Conservation (phyloP, 2,797 vertebrate genomes). For the Gobionotothen gibberifrons region DNA sequence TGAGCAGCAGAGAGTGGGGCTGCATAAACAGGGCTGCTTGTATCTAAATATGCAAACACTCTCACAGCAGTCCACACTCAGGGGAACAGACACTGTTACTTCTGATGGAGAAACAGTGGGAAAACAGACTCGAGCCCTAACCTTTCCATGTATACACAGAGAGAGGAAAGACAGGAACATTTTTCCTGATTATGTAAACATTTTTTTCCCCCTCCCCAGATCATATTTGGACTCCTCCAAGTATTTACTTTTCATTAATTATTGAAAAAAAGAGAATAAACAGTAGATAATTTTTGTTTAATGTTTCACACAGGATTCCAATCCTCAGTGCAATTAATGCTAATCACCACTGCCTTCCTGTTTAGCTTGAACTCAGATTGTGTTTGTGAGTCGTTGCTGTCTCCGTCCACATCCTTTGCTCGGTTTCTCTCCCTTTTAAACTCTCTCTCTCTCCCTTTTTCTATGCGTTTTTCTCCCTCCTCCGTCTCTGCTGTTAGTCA, state of each 20-base stretch:
- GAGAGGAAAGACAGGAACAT: conserved; percentile 68
- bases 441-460: conserved; percentile 24
- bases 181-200: conserved; percentile 94
- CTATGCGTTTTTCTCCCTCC: conserved; percentile 36
- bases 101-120: conserved; percentile 89
- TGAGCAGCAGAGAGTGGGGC: conserved; percentile 89
- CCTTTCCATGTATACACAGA: conserved; percentile 88
- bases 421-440: neutral
- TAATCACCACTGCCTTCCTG: conserved; percentile 92
- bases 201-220: conserved; percentile 90
- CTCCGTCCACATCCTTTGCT: conserved; percentile 29
- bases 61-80: conserved; percentile 85
- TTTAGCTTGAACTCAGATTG: conserved; percentile 87
- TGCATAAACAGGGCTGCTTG: conserved; percentile 90
- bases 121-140: conserved; percentile 87
- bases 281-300: conserved; percentile 94
- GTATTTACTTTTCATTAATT: conserved; percentile 99
- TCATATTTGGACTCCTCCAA: conserved; percentile 88
- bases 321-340: conserved; percentile 91
- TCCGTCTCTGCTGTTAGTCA: conserved; percentile 75
- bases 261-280: conserved; percentile 89
- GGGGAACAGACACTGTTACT: conserved; percentile 91
- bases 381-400: conserved; percentile 79
- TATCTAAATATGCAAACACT: conserved; percentile 96
- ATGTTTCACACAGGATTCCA: conserved; percentile 92